These are phyloP conservation scores for Lampris incognitus DNA, from an alignment of 2,113 vertebrate genomes.

Conservation along the genomic window DNA sequence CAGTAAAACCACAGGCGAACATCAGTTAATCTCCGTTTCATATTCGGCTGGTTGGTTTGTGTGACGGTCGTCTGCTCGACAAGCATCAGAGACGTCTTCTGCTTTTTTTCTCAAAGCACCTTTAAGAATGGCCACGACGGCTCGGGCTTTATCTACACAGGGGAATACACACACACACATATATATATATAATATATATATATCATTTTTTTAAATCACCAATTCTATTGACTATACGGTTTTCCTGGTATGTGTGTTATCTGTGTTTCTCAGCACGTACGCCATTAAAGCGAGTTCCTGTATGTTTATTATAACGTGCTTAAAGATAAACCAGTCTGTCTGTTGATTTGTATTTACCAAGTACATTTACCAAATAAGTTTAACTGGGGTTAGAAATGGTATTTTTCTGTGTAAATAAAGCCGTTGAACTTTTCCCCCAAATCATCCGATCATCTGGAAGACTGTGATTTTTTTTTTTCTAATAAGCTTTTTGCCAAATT, in stretches of 20 bases:
- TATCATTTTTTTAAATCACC: no score
- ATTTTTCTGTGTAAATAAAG: not conserved
- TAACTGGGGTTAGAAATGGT: not conserved
- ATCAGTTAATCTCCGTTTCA: no score
- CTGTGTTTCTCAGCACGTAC: no score
- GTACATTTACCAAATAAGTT: not conserved
- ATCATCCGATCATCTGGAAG: slow-evolving; percentile 40
- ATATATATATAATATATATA: no score
- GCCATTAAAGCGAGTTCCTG: no score
- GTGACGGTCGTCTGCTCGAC: slow-evolving; percentile 1
- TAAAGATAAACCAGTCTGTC: no score
- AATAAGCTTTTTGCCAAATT: not conserved
- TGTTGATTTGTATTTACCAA: not conserved
- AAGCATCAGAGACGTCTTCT: slow-evolving; percentile 10
- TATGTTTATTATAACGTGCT: no score
- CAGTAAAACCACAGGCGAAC: not conserved
- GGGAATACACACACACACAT: no score
- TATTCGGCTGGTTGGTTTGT: slow-evolving; percentile 23
- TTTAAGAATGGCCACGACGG: not conserved
- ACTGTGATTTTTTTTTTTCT: slow-evolving; percentile 19
- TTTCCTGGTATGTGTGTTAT: no score
- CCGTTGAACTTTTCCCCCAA: slow-evolving; percentile 12
- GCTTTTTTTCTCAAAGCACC: slow-evolving; percentile 27
- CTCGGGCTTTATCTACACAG: slow-evolving; percentile 17
- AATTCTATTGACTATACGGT: no score